Conservation (phyloP, 2,797 vertebrate genomes). For the Peromyscus eremicus region DNA sequence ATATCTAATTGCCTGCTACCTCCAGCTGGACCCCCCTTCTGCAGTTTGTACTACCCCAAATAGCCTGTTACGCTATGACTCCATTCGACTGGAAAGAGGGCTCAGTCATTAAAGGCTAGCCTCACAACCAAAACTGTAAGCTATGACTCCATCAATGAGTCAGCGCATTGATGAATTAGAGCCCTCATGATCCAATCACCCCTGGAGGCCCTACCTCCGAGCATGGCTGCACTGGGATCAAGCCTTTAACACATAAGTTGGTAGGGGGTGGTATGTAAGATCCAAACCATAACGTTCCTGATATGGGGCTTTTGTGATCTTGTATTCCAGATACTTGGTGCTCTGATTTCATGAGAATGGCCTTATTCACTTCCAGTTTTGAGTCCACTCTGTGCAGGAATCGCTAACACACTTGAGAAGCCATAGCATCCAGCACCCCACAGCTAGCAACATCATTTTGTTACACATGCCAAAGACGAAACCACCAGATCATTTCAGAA, state of each 20-base stretch:
- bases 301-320: not conserved
- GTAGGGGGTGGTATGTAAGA: not conserved
- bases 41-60: not conserved
- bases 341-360: not conserved
- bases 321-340: not conserved
- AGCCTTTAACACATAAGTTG: not conserved
- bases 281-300: not conserved
- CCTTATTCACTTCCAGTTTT: not conserved
- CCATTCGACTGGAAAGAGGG: not conserved
- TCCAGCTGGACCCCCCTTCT: not conserved
- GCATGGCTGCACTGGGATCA: not conserved
- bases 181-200: not conserved
- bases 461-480: slow-evolving; percentile 13
- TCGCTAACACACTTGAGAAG: not conserved
- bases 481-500: slow-evolving; percentile 6
- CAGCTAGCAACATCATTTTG: not conserved
- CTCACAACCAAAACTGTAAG: not conserved
- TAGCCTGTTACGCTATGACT: not conserved
- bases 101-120: not conserved
- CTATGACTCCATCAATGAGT: not conserved
- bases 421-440: not conserved
- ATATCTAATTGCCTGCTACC: not conserved
- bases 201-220: not conserved
- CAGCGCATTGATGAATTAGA: not conserved
- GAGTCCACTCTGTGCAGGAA: not conserved